These are phyloP conservation scores for Antedon bifida DNA, from an alignment of 35 echinoderm and acorn worm genomes.

Conservation along the genomic window DNA sequence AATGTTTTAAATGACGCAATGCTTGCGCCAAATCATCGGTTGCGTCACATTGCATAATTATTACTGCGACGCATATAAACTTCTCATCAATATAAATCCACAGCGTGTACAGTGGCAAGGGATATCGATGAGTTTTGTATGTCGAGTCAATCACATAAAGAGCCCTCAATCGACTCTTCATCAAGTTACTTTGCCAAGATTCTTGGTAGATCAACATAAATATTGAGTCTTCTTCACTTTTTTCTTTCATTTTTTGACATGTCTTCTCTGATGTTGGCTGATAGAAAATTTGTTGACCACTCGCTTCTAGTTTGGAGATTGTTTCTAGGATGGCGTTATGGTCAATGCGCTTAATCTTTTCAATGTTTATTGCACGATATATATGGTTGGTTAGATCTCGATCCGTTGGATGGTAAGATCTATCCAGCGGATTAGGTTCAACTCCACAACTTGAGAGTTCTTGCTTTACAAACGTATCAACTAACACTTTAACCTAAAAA, in stretches of 20 bases:
- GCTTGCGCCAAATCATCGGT: not conserved
- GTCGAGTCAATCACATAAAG: not conserved
- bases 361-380: not conserved
- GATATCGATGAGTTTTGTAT: not conserved
- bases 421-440: not conserved
- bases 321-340: not conserved
- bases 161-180: not conserved
- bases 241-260: not conserved
- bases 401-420: not conserved
- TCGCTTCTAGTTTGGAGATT: not conserved
- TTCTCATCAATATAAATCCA: not conserved
- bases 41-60: not conserved
- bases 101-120: not conserved
- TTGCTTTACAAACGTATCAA: not conserved
- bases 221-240: not conserved
- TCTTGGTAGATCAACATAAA: not conserved
- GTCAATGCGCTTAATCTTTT: not conserved
- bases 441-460: not conserved
- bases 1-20: not conserved
- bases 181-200: not conserved
- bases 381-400: not conserved
- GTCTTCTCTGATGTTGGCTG: not conserved
- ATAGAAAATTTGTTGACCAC: not conserved
- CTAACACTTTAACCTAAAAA: not conserved
- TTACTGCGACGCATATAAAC: not conserved